Evolutionary conservation across 2,113 vertebrate species (phyloP).

Genomic region (Glaucomys volans): DNA sequence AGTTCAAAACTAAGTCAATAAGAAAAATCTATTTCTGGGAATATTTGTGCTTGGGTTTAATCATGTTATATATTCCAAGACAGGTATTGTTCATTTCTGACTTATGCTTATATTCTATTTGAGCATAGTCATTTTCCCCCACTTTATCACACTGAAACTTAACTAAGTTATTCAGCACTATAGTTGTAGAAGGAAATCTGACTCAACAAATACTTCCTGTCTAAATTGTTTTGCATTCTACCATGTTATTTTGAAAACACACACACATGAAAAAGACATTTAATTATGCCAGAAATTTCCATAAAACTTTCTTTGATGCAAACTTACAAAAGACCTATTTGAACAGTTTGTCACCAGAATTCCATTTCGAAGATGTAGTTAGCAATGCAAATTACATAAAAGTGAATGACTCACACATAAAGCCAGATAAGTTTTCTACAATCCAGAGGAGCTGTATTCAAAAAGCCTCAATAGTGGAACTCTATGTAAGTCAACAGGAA

Average conservation of each 20-base stretch:
- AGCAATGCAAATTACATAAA: conserved; percentile 52
- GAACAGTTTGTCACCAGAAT: conserved; percentile 58
- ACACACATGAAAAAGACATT: background rate
- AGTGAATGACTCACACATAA: conserved; percentile 48
- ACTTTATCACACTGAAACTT: conserved; percentile 58
- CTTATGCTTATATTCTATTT: background rate
- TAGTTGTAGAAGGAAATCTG: conserved; percentile 38
- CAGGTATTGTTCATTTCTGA: conserved; percentile 54
- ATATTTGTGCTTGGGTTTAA: conserved; percentile 10
- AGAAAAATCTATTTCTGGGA: background rate
- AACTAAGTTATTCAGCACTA: conserved; percentile 9
- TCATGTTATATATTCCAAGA: conserved; percentile 17
- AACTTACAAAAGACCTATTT: conserved; percentile 57
- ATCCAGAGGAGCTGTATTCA: conserved; percentile 42
- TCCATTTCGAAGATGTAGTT: conserved; percentile 63
- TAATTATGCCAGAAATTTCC: conserved; percentile 54
- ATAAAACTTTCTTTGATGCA: conserved; percentile 65
- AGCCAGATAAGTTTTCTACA: background rate
- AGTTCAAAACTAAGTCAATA: background rate
- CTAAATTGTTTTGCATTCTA: conserved; percentile 42
- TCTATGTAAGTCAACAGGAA: conserved; percentile 43
- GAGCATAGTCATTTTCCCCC: conserved; percentile 4
- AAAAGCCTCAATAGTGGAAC: conserved; percentile 15
- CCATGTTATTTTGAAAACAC: background rate
- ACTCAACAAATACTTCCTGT: conserved; percentile 54